Percentiles rank a stretch among this genome's conserved stretches.
These are phyloP conservation scores for Arctocebus calabarensis DNA, from an alignment of 2,797 vertebrate species.

Conservation along the genomic window DNA sequence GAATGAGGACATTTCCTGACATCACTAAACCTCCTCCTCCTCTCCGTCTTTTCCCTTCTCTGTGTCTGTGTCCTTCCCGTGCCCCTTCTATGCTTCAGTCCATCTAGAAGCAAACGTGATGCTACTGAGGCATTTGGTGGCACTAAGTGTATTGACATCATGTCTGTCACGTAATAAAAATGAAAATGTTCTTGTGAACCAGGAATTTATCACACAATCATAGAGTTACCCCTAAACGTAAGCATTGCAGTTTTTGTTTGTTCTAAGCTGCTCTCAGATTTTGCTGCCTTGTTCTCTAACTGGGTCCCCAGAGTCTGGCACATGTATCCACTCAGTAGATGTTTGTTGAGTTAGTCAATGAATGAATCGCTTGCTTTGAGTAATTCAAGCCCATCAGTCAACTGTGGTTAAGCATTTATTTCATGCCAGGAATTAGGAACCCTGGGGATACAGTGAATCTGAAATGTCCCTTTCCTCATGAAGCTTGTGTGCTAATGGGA, in stretches of 20 bases:
- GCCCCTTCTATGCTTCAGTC: not conserved
- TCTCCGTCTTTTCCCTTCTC: not conserved
- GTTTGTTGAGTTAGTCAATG: not conserved
- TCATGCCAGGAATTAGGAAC: not conserved
- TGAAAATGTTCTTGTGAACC: not conserved
- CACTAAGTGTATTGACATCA: not conserved
- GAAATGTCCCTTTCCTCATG: not conserved
- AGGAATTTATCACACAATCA: not conserved
- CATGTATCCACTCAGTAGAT: not conserved
- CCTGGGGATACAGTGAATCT: not conserved
- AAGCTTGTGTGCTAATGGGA: not conserved
- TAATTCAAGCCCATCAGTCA: not conserved
- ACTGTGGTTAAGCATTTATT: constrained; percentile 24
- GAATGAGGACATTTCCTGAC: not conserved
- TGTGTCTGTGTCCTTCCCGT: not conserved
- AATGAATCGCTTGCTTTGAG: not conserved
- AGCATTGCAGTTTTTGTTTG: not conserved
- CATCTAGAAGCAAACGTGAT: not conserved
- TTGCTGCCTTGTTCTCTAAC: not conserved
- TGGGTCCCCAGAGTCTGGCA: not conserved
- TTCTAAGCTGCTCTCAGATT: not conserved
- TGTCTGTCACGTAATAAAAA: not conserved
- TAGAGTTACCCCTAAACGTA: not conserved
- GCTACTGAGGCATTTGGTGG: not conserved
- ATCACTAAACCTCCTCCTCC: not conserved